Percentiles rank a stretch among this genome's conserved stretches.
These are phyloP conservation scores for Dioctria rufipes DNA, from an alignment of 2,888 invertebrate genomes.

Conservation along the genomic window DNA sequence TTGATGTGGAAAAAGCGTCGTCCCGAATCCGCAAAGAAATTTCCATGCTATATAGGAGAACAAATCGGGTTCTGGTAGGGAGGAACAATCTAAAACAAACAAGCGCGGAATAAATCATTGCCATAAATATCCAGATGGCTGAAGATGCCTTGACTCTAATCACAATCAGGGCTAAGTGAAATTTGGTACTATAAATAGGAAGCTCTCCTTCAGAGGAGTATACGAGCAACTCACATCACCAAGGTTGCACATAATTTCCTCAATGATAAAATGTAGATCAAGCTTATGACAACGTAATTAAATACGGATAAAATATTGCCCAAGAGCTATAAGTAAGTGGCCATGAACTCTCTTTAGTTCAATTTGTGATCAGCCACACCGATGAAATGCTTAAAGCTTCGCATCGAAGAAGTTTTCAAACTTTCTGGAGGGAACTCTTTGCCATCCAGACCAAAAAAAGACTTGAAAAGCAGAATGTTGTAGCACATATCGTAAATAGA, in stretches of 20 bases:
- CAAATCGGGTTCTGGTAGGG: background rate
- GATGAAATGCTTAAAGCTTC: no score
- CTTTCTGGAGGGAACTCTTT: no score
- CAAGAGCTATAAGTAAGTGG: background rate
- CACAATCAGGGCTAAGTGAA: slow-evolving; percentile 3
- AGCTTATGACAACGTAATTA: background rate
- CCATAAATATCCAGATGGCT: background rate
- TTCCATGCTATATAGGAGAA: background rate
- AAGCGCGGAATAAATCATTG: slow-evolving; percentile 4
- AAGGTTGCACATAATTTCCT: background rate
- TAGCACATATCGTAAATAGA: no score
- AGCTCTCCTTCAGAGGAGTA: background rate
- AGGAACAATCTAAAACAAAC: slow-evolving; percentile 1
- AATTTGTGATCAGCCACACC: no score
- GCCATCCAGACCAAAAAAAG: no score
- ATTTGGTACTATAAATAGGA: background rate
- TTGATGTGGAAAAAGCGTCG: slow-evolving; percentile 24
- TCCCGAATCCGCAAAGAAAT: slow-evolving; percentile 26
- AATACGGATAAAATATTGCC: background rate
- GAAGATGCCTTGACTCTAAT: background rate
- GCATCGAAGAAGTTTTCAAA: no score
- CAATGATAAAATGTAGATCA: background rate
- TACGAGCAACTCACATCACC: no score
- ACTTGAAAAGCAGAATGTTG: no score
- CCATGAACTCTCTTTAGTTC: background rate